Percentiles rank a stretch among this genome's conserved stretches.
These are phyloP conservation scores for Aricia artaxerxes DNA, from an alignment of 2,888 invertebrate genomes.

Conservation along the genomic window DNA sequence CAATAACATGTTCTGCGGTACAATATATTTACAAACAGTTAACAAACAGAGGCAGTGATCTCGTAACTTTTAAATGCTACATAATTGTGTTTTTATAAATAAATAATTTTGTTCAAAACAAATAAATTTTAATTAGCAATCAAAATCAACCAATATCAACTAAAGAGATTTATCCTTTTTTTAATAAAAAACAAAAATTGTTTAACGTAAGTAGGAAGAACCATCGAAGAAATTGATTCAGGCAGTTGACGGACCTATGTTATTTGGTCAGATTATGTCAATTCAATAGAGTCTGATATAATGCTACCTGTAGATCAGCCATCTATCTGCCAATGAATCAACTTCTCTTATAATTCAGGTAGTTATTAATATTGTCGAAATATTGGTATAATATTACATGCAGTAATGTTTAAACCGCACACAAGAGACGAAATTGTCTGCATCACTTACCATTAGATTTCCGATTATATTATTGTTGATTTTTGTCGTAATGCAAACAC, in stretches of 20 bases:
- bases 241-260: no score
- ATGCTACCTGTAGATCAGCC: no score
- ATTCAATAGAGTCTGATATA: no score
- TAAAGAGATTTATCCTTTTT: background rate
- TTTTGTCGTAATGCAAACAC: no score
- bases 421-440: no score
- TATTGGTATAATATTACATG: background rate
- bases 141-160: background rate
- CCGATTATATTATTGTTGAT: no score
- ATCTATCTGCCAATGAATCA: no score
- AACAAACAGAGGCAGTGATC: slow-evolving; percentile 62
- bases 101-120: background rate
- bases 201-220: no score
- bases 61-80: background rate
- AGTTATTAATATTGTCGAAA: background rate
- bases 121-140: background rate
- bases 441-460: no score
- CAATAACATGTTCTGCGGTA: slow-evolving; percentile 51
- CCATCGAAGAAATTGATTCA: no score
- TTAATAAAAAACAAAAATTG: no score
- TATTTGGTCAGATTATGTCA: no score
- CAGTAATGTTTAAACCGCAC: background rate
- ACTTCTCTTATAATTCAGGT: background rate
- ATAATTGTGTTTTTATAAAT: background rate
- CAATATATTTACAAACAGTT: slow-evolving; percentile 73